phyloP scores from a whole-genome alignment of 2,113 vertebrate species.

The Sakesphorus luctuosus region DNA sequence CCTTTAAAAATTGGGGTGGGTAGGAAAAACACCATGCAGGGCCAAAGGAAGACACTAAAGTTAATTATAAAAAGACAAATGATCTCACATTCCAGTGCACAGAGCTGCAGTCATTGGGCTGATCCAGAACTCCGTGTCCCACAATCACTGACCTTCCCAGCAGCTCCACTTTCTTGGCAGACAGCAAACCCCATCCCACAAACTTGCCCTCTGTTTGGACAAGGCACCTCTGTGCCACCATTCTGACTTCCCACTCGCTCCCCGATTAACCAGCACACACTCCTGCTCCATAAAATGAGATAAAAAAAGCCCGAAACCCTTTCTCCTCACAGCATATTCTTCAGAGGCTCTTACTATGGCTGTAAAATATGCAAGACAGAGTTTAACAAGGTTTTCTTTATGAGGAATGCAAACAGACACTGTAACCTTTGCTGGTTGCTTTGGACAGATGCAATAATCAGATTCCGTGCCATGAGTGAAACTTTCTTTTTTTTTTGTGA shows the following conservation, averaged over 20 bases:
- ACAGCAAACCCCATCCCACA: neutral
- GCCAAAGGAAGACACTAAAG: neutral
- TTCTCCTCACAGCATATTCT: neutral
- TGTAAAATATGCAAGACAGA: neutral
- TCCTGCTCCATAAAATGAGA: neutral
- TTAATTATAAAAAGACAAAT: neutral
- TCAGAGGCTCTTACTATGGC: neutral
- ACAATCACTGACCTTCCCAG: neutral
- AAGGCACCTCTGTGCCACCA: neutral
- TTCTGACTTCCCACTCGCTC: neutral
- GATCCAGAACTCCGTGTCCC: neutral
- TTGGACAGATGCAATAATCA: constrained; percentile 13
- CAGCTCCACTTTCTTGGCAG: neutral
- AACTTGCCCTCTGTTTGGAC: neutral
- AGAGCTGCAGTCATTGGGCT: neutral
- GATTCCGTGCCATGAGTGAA: neutral
- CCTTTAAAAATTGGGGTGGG: neutral
- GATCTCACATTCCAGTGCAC: neutral
- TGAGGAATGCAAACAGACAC: constrained; percentile 3
- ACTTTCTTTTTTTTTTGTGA: neutral
- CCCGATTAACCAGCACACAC: neutral
- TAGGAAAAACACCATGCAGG: neutral
- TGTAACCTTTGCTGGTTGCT: neutral
- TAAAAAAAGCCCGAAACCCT: neutral
- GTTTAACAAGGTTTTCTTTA: constrained; percentile 36